Evolutionary conservation across 2,113 vertebrate species (phyloP), one percentile per base, ranked within the genome.

Genomic region (Malurus cyaneus): DNA sequence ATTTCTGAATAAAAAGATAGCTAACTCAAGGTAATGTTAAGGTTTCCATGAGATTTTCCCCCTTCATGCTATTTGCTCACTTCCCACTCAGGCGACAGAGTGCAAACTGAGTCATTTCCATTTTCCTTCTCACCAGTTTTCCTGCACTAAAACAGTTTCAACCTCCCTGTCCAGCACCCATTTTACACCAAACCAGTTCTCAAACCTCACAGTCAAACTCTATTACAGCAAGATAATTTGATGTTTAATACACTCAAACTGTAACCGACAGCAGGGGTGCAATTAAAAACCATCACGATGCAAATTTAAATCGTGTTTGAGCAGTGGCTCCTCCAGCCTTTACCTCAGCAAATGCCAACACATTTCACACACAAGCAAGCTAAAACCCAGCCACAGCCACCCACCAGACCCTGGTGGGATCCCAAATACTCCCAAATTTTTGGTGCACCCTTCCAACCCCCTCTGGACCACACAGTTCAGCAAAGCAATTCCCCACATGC

Each of bases 201-300:
- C 46, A 69, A 65, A 46, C 5, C 49, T 15, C 36, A 26, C 24
- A 77, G 41, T 18, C 69, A 42, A 81, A 62, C 0, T 24, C 24
- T 18, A 25, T 14, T 31, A n/a, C 36, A 61, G 53, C 15, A 61
- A 31, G 76, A 56, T 10, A 1, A 64, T 46, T 11, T 56, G 41
- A 57, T 5, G 12, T 73, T 82, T 70, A 66, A 66, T 11, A n/a
- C n/a, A 39, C 19, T 73, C 72, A 66, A 59, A 79, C 19, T 46
- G 53, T 66, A 29, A 50, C 42, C 0, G 0, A 41, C 2, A 41
- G 42, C 13, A 64, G n/a, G 3, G 0, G 2, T 23, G 2, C 54
- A 60, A 72, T 21, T 56, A 64, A 71, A 91, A 93, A 83, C 31
- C 52, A 54, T 14, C 32, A 14, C 0, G 5, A 47, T 6, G 11